These are phyloP conservation scores for Rissa tridactyla DNA, from an alignment of 2,113 vertebrate genomes.

Conservation along the genomic window DNA sequence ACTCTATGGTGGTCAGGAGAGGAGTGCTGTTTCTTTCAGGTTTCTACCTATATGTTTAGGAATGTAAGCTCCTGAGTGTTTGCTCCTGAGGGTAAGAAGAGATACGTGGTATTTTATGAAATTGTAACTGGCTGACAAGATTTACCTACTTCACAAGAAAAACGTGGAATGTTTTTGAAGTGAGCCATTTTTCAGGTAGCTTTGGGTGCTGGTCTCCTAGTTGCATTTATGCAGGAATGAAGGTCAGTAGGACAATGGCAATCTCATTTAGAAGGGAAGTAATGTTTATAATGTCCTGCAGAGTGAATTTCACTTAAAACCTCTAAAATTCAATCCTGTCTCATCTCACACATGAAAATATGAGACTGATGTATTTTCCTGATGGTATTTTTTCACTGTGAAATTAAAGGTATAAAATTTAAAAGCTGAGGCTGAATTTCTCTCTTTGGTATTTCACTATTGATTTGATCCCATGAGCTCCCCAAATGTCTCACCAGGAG, in stretches of 20 bases:
- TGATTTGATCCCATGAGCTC: not conserved
- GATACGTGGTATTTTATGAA: not conserved
- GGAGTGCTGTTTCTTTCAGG: not conserved
- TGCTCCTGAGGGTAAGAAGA: not conserved
- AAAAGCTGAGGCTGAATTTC: not conserved
- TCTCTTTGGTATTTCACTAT: not conserved
- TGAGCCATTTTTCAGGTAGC: not conserved
- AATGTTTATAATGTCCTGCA: not conserved
- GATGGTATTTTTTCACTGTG: not conserved
- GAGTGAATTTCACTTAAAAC: not conserved
- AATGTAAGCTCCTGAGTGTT: not conserved
- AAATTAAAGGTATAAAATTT: not conserved
- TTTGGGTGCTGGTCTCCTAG: not conserved
- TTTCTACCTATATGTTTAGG: not conserved
- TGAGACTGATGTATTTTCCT: not conserved
- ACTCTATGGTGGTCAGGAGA: accelerated
- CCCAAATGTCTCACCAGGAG: not conserved
- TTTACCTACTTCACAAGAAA: not conserved
- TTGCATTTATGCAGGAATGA: not conserved
- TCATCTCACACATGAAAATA: not conserved
- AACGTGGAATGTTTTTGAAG: not conserved
- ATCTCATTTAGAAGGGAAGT: not conserved
- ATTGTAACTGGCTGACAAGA: not conserved
- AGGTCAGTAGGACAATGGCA: not conserved
- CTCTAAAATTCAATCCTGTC: not conserved